phyloP scores from a whole-genome alignment of 2,797 vertebrate species.

The Taenioides sp. region DNA sequence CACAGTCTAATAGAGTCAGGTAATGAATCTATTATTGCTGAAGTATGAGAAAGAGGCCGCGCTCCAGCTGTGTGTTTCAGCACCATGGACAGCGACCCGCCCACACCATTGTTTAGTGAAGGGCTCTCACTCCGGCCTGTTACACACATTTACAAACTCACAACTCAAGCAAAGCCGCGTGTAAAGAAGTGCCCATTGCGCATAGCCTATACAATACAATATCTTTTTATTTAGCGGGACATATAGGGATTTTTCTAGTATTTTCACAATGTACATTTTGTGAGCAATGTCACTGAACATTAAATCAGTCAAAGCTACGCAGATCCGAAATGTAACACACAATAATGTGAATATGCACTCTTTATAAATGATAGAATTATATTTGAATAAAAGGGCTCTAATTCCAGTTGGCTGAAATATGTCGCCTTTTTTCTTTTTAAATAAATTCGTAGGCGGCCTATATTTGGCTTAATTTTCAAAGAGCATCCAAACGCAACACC shows the following conservation, averaged over 20 bases:
- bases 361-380: constrained; percentile 77
- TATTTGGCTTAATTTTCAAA: constrained; percentile 80
- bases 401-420: constrained; percentile 76
- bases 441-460: constrained; percentile 79
- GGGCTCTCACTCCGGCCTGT: constrained; percentile 5
- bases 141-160: background rate
- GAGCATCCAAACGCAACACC: constrained; percentile 84
- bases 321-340: constrained; percentile 82
- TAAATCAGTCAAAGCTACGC: constrained; percentile 84
- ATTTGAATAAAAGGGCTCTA: constrained; percentile 74
- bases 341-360: constrained; percentile 80
- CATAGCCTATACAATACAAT: constrained; percentile 83
- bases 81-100: constrained; percentile 68
- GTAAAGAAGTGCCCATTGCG: constrained; percentile 71
- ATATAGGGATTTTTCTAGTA: constrained; percentile 80
- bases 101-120: constrained; percentile 7
- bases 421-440: constrained; percentile 78
- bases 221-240: constrained; percentile 84
- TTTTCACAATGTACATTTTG: constrained; percentile 79
- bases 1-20: background rate
- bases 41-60: background rate
- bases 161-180: constrained; percentile 16
- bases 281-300: constrained; percentile 82
- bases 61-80: constrained; percentile 50
- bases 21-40: background rate